phyloP scores from a whole-genome alignment of 1,140 invertebrate genomes.

The Cepaea nemoralis region DNA sequence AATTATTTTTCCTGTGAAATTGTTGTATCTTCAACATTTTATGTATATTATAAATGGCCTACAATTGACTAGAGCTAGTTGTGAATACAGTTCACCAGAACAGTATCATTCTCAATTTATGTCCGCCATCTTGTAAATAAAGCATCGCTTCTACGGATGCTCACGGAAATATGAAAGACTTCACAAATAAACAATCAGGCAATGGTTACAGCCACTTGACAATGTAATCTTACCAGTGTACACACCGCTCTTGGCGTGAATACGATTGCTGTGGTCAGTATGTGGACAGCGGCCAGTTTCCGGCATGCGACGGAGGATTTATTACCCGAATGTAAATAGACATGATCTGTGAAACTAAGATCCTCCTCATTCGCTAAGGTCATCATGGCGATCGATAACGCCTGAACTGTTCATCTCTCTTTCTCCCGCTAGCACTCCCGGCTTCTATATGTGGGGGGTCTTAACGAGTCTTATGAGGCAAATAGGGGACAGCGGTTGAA shows the following conservation, averaged over 20 bases:
- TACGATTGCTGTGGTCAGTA: constrained; percentile 20
- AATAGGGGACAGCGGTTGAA: neutral
- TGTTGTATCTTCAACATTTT: too few relatives aligned
- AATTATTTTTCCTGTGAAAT: too few relatives aligned
- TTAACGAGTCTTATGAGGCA: neutral
- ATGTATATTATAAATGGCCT: too few relatives aligned
- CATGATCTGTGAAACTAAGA: neutral
- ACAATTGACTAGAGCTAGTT: too few relatives aligned
- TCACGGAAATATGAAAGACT: too few relatives aligned
- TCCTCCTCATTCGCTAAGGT: neutral
- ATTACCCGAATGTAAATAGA: constrained; percentile 49
- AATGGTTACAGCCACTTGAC: neutral
- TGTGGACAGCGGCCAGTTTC: constrained; percentile 27
- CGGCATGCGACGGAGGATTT: constrained; percentile 39
- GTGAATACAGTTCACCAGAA: too few relatives aligned
- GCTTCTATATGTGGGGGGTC: neutral
- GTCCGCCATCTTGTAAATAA: too few relatives aligned
- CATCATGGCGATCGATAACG: neutral
- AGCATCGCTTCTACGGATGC: too few relatives aligned
- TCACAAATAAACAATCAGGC: neutral
- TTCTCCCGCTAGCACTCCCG: constrained; percentile 2
- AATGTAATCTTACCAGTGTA: neutral
- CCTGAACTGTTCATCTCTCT: constrained; percentile 27
- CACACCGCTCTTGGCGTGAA: neutral
- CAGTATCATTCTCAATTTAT: too few relatives aligned